These are phyloP conservation scores for Drosophila barbarae DNA, from an alignment of 2,888 invertebrate species.

Conservation along the genomic window DNA sequence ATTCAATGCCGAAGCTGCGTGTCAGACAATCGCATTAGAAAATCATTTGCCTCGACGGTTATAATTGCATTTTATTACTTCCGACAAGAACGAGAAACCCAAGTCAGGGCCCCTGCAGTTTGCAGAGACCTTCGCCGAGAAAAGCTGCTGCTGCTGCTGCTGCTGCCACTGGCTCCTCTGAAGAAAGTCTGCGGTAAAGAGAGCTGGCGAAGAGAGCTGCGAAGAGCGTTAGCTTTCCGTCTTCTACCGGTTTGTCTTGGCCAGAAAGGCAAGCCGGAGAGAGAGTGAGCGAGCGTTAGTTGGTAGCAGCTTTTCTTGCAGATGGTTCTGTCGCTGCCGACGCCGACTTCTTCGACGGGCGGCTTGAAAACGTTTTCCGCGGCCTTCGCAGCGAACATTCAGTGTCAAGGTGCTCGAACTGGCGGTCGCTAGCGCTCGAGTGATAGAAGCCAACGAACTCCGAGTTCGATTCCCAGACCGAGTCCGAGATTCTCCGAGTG, in stretches of 20 bases:
- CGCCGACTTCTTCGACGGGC: conserved; percentile 32
- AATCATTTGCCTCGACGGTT: conserved; percentile 47
- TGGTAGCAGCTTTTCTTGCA: conserved; percentile 33
- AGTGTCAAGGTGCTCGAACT: conserved; percentile 73
- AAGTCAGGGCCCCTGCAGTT: conserved; percentile 44
- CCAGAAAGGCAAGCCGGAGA: conserved; percentile 16
- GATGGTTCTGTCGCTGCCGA: conserved; percentile 27
- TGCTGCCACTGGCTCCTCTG: not conserved
- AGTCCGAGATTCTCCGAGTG: conserved; percentile 1
- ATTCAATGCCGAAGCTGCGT: conserved; percentile 44
- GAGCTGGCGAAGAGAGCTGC: conserved; percentile 49
- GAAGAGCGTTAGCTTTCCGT: conserved; percentile 62
- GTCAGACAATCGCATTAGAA: conserved; percentile 54
- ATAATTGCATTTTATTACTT: conserved; percentile 67
- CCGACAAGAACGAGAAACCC: conserved; percentile 49
- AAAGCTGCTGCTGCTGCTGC: conserved; percentile 47
- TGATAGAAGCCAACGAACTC: conserved; percentile 68
- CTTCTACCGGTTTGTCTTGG: conserved; percentile 66
- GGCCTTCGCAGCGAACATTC: conserved; percentile 69
- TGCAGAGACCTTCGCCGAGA: conserved; percentile 36
- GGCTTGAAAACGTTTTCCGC: conserved; percentile 72
- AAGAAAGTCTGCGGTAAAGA: conserved; percentile 61
- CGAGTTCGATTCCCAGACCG: conserved; percentile 44
- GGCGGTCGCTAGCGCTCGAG: conserved; percentile 63
- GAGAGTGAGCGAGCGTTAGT: conserved; percentile 50